Base-by-base conservation (phyloP, 37 sponge, comb jelly and placozoan species). In the Ephydatia muelleri region DNA sequence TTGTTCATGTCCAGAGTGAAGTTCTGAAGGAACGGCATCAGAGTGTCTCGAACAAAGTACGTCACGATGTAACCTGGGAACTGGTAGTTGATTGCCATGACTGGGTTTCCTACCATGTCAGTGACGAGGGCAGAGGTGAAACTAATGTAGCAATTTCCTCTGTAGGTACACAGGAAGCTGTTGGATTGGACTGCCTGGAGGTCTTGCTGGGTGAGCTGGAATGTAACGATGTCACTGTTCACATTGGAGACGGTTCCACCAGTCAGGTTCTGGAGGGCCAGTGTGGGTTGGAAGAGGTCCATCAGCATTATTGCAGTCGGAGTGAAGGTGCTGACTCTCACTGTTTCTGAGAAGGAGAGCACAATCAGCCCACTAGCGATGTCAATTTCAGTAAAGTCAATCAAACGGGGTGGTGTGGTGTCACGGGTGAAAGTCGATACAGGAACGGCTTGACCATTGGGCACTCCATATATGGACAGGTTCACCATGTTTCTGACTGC, bases 121-220 rank as follows among this genome's bases (percentile, higher is more conserved):
- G 36, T 28, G 21, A 92, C 88, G 70, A 97, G 71, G 49, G 77
- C 83, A 19, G 84, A 72, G 29, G 97, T 94, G 88, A 97, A 89
- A 8, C 83, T 71, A 35, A 97, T 84, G 89, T 97, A 97, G 82
- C 97, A 97, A 82, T 92, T 90, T 21, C 95, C 95, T 65, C 92
- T 47, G 38, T 90, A 83, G 13, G 89, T 92, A 48, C 97, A 97
- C 65, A 97, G 91, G 67, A 68, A 70, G 84, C 85, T 72, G 38
- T 87, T 73, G 23, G 91, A 74, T 76, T 94, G 82, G 16, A 97
- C 73, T 26, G 31, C 49, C n/a, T 73, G 69, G 13, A 88, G 38
- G 49, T 97, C 94, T 21, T 29, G 31, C 28, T 75, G 37, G 12
- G 38, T 36, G 38, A 97, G 70, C 19, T 43, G 49, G 77, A 97